phyloP scores from a whole-genome alignment of 2,113 vertebrate species.

The Hyaena hyaena region DNA sequence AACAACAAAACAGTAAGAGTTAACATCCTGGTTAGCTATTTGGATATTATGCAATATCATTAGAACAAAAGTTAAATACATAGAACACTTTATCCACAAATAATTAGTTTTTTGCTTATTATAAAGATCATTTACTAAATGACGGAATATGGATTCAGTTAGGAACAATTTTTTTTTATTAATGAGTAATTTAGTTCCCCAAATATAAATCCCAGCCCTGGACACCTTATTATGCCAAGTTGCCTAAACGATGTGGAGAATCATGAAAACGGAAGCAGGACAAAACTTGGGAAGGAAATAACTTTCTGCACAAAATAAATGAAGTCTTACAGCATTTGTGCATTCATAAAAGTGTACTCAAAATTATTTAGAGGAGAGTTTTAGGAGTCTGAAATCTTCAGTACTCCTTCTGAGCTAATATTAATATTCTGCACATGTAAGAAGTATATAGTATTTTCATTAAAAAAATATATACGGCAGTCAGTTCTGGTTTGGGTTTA shows the following conservation, averaged over 20 bases:
- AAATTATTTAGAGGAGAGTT: constrained; percentile 2
- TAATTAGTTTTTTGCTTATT: constrained; percentile 61
- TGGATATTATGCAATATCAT: constrained; percentile 24
- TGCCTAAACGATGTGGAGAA: constrained; percentile 76
- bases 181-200: constrained; percentile 62
- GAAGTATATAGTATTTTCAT: background rate
- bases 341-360: constrained; percentile 13
- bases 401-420: background rate
- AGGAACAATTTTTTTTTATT: constrained; percentile 66
- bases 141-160: constrained; percentile 55
- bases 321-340: constrained; percentile 42
- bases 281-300: constrained; percentile 57
- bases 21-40: constrained; percentile 26
- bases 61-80: constrained; percentile 53
- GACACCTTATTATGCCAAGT: constrained; percentile 65
- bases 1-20: constrained; percentile 57
- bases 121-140: constrained; percentile 47
- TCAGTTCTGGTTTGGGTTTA: constrained; percentile 57
- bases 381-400: background rate
- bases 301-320: constrained; percentile 69
- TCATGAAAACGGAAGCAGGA: constrained; percentile 64
- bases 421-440: constrained; percentile 7
- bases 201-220: constrained; percentile 52
- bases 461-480: background rate
- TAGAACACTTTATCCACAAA: background rate